A percentile compares a stretch with the other conserved stretches of the same genome.
These are phyloP conservation scores for Phaethon lepturus DNA, from an alignment of 2,113 vertebrate species.

Conservation along the genomic window DNA sequence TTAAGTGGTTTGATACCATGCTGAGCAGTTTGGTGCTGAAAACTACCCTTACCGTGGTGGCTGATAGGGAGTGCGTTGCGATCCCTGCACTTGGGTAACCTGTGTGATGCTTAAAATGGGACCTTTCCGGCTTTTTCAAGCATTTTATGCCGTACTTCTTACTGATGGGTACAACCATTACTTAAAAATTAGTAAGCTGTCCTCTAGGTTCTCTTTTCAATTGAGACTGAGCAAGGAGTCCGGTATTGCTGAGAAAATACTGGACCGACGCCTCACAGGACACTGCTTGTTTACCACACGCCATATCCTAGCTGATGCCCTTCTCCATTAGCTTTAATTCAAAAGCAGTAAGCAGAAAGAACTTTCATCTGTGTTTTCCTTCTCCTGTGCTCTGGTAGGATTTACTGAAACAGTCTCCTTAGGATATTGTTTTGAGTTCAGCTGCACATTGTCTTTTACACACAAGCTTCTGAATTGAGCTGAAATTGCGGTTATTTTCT, in stretches of 20 bases:
- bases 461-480: not conserved
- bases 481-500: slow-evolving; percentile 23
- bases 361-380: not conserved
- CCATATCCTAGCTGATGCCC: not conserved
- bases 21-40: not conserved
- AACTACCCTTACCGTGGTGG: not conserved
- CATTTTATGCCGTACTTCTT: not conserved
- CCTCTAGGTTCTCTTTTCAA: not conserved
- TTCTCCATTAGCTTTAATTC: not conserved
- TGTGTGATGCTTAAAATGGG: slow-evolving; percentile 31
- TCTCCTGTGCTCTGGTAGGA: not conserved
- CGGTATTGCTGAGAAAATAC: not conserved
- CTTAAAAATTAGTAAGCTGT: not conserved
- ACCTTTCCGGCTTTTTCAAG: not conserved
- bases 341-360: not conserved
- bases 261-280: not conserved
- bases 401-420: not conserved
- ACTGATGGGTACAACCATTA: not conserved
- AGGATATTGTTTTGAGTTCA: not conserved
- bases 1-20: not conserved
- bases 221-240: not conserved
- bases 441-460: not conserved
- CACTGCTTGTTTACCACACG: not conserved
- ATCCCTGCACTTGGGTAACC: not conserved
- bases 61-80: not conserved